These are phyloP conservation scores for Trachurus trachurus DNA, from an alignment of 2,797 vertebrate genomes.

Conservation along the genomic window DNA sequence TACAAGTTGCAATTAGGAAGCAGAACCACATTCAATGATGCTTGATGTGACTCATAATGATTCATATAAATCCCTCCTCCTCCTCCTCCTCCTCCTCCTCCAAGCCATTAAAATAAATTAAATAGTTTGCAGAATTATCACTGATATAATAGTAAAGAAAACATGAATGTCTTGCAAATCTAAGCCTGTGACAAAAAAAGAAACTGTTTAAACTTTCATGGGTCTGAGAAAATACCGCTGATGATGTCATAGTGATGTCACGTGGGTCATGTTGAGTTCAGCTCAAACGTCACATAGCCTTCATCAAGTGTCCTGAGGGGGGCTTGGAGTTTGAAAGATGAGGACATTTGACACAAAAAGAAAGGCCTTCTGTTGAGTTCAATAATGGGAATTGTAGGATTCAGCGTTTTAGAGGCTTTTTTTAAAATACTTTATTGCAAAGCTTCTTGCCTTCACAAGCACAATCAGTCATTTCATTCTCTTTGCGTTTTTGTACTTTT, in stretches of 20 bases:
- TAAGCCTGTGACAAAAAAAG: background rate
- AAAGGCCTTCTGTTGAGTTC: background rate
- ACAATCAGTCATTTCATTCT: no score
- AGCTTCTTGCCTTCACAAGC: no score
- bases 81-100: no score
- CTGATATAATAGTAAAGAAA: background rate
- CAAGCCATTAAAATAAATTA: background rate
- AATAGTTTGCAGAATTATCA: background rate
- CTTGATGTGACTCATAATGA: slow-evolving; percentile 11
- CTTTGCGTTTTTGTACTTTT: no score
- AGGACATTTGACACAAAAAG: background rate
- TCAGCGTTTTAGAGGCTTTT: no score
- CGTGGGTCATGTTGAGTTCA: background rate
- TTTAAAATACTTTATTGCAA: no score
- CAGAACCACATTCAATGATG: background rate
- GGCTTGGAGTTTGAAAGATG: background rate
- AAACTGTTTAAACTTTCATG: background rate
- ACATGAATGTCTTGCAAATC: background rate
- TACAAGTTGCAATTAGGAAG: background rate
- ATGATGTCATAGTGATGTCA: slow-evolving; percentile 12
- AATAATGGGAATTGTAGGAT: background rate
- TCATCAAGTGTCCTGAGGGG: slow-evolving; percentile 1
- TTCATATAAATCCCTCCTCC: background rate
- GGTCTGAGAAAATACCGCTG: background rate
- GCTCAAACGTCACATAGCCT: background rate